Base-by-base conservation (phyloP, 1,140 invertebrate genomes). In the Lerema accius region DNA sequence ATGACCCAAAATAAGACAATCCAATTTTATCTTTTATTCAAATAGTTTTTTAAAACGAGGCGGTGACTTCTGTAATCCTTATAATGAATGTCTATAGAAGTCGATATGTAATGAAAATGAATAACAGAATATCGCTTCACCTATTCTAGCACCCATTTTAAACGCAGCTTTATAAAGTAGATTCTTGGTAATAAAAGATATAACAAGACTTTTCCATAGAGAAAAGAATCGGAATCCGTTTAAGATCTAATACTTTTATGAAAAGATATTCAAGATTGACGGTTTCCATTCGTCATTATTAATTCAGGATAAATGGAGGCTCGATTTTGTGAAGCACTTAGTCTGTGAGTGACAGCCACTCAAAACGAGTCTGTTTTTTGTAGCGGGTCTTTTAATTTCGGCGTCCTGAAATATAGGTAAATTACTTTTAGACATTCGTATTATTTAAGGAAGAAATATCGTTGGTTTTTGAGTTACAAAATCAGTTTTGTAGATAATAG, bases 251-350 rank as follows among this genome's bases (percentile, higher is more conserved):
- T 32, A 56, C 51, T 56, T 43, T 56, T 51, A 19, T 28, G 39
- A 11, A 43, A 46, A 56, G 51, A 56, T 55, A 55, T 56, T 43
- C 19, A 4, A 15, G 55, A 58, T 35, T 45, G 55, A 58, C 55
- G 55, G 55, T 58, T 58, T 58, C 55, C 40, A 58, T 58, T 58
- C 42, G 55, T 58, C 40, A 58, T 58, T 46, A 58, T 45, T 58
- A 58, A 58, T 58, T 58, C 55, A 58, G 42, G 39, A 58, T 56
- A 56, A 56, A 56, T 39, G 53, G 40, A 56, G 40, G 42, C 42
- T 58, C 55, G 42, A 58, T 58, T 45, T 46, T 58, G 55, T 58
- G 45, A 58, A 58, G 55, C 55, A 59, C 55, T 59, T 45, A 59
- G 42, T 6, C 55, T 59, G 53, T 56, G 55, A 59, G 42, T 59